A percentile compares a stretch with the other conserved stretches of the same genome.
Conservation (phyloP, 2,113 vertebrate genomes). For the Sander vitreus region DNA sequence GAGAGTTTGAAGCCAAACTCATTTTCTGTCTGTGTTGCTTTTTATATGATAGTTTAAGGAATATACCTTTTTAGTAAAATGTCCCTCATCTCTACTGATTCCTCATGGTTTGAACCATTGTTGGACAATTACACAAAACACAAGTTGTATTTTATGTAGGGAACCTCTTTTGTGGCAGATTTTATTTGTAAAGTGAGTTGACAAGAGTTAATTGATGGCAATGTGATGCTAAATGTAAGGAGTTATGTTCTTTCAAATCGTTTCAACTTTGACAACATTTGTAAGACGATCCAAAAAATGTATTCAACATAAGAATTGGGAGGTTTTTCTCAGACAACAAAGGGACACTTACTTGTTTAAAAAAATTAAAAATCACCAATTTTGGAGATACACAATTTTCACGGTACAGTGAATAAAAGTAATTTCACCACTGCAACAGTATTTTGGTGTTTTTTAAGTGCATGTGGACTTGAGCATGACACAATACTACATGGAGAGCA, state of each 20-base stretch:
- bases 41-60: too few species aligned
- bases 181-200: background rate
- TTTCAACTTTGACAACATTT: background rate
- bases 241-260: background rate
- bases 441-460: background rate
- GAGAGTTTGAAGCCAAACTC: too few species aligned
- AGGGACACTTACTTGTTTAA: background rate
- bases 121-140: background rate
- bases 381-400: background rate
- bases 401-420: background rate
- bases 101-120: too few species aligned
- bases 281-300: background rate
- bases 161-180: background rate
- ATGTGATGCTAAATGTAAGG: background rate
- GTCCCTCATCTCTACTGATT: too few species aligned
- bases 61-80: too few species aligned
- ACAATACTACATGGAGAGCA: background rate
- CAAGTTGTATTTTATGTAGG: background rate
- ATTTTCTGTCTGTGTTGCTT: too few species aligned
- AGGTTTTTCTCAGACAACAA: background rate
- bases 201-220: background rate
- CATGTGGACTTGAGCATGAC: background rate
- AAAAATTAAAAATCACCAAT: background rate
- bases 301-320: background rate
- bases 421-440: background rate